These are phyloP conservation scores for Zaprionus capensis DNA, from an alignment of 1,140 invertebrate genomes.

Conservation along the genomic window DNA sequence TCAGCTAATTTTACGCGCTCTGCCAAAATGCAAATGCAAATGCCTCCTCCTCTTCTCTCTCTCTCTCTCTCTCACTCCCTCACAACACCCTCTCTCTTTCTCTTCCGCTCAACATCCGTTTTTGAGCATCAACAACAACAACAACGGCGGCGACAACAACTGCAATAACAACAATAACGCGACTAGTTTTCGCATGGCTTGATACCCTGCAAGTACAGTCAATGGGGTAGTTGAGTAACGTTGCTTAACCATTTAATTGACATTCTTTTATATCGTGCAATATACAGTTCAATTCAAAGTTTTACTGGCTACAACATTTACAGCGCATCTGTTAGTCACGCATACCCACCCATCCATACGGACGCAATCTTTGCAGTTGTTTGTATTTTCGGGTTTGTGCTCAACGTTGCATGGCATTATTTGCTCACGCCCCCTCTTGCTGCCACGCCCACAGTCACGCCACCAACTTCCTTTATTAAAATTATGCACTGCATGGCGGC, in stretches of 20 bases:
- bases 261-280: too few species aligned
- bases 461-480: constrained; percentile 60
- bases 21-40: constrained; percentile 62
- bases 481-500: constrained; percentile 56
- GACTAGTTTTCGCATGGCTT: neutral
- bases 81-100: neutral
- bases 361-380: constrained; percentile 27
- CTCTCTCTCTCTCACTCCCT: neutral
- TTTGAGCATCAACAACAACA: constrained; percentile 20
- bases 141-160: constrained; percentile 14
- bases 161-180: constrained; percentile 12
- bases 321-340: constrained; percentile 16
- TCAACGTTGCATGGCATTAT: constrained; percentile 61
- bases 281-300: too few species aligned
- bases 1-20: constrained; percentile 44
- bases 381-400: constrained; percentile 55
- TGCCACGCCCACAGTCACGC: constrained; percentile 9
- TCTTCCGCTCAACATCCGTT: constrained; percentile 33
- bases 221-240: neutral
- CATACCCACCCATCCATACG: neutral
- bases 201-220: neutral
- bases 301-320: neutral
- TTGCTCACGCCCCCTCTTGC: constrained; percentile 38
- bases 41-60: neutral
- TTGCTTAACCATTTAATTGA: too few species aligned